phyloP scores from a whole-genome alignment of 2,113 vertebrate species.

The Pedetes capensis region DNA sequence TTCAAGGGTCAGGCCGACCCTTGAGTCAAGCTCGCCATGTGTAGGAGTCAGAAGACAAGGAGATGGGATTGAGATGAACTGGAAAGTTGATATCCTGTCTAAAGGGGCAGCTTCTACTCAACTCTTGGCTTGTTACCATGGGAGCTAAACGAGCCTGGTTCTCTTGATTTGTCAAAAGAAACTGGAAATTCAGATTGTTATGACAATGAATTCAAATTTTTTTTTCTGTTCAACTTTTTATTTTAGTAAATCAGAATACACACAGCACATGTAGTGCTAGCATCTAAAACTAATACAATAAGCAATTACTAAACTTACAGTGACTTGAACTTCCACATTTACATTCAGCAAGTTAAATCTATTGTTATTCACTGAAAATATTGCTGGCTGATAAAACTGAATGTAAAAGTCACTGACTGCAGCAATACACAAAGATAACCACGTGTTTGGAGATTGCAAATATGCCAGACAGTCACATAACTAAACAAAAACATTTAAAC shows the following conservation, averaged over 20 bases:
- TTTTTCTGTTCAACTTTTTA: slow-evolving; percentile 93
- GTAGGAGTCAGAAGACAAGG: neutral
- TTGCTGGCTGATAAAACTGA: slow-evolving; percentile 84
- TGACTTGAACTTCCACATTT: slow-evolving; percentile 85
- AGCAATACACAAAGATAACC: slow-evolving; percentile 95
- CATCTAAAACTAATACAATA: slow-evolving; percentile 95
- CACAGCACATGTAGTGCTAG: slow-evolving; percentile 98
- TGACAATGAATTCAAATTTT: too few relatives aligned
- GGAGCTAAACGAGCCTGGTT: neutral
- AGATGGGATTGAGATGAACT: neutral
- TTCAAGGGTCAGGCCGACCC: neutral
- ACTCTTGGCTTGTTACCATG: neutral
- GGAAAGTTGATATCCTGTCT: too few relatives aligned
- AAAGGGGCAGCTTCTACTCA: neutral
- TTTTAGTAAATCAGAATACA: slow-evolving; percentile 98
- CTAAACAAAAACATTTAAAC: slow-evolving; percentile 82
- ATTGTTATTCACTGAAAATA: slow-evolving; percentile 84
- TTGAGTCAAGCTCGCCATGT: neutral
- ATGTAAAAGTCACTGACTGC: slow-evolving; percentile 87
- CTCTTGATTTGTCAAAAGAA: neutral
- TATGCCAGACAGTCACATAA: slow-evolving; percentile 95
- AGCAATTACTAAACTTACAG: slow-evolving; percentile 94
- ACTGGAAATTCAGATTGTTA: slow-evolving; percentile 6
- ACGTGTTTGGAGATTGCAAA: slow-evolving; percentile 95
- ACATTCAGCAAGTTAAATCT: slow-evolving; percentile 86